Percentiles rank a stretch among this genome's conserved stretches.
Evolutionary conservation across 2,113 vertebrate species (phyloP).

Genomic region (Sisor rabdophorus): DNA sequence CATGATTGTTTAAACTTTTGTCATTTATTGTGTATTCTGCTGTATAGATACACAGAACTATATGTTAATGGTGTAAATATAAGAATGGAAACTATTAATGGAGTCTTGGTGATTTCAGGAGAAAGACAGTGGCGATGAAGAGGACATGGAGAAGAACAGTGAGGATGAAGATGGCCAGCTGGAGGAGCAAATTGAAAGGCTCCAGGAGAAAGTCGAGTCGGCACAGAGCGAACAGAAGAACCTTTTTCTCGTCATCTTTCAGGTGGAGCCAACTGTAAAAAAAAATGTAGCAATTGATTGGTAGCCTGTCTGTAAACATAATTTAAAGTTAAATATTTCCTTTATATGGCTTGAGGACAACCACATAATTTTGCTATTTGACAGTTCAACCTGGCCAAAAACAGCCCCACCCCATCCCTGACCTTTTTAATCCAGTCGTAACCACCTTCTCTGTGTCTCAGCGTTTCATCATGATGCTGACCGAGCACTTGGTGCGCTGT

Average conservation of each 20-base stretch:
- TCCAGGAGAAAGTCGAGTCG: slow-evolving; percentile 94
- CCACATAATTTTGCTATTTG: not conserved
- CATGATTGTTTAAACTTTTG: not conserved
- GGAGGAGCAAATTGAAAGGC: slow-evolving; percentile 91
- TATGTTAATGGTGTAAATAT: too few relatives aligned
- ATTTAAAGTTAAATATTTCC: too few relatives aligned
- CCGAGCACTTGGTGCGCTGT: slow-evolving; percentile 92
- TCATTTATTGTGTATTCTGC: too few relatives aligned
- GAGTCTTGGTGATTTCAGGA: slow-evolving; percentile 52
- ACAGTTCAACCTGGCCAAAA: not conserved
- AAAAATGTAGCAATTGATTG: too few relatives aligned
- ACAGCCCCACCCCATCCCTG: too few relatives aligned
- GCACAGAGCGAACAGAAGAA: slow-evolving; percentile 99
- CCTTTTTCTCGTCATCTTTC: slow-evolving; percentile 97
- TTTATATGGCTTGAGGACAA: too few relatives aligned
- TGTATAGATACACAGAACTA: too few relatives aligned
- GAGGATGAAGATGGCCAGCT: slow-evolving; percentile 89
- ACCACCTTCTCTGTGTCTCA: slow-evolving; percentile 45
- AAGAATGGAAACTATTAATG: not conserved
- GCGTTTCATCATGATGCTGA: slow-evolving; percentile 98
- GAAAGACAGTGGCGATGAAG: slow-evolving; percentile 85
- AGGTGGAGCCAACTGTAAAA: slow-evolving; percentile 67
- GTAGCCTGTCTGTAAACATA: not conserved
- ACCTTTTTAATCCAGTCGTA: too few relatives aligned
- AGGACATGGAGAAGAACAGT: slow-evolving; percentile 86